Base-by-base conservation (phyloP, 2,797 vertebrate species). In the Pseudotriccus pelzelni region DNA sequence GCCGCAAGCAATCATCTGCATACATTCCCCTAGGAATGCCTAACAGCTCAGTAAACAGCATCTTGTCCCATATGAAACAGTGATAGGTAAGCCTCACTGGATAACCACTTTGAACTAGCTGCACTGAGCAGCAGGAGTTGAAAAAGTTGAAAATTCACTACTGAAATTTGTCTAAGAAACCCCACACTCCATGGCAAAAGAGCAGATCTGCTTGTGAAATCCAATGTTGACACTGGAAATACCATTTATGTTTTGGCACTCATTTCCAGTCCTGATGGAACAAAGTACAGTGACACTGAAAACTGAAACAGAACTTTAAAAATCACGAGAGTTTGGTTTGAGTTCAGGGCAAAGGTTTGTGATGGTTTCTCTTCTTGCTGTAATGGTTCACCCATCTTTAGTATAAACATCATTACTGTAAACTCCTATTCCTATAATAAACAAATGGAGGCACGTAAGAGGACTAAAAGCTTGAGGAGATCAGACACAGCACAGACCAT, bases 391-490 rank as follows among this genome's bases (percentile, higher is more conserved):
- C 67, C 75, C 87, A 93, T 56, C 66, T 87, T 89, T 64, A 91
- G 43, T 70, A 72, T 84, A 97, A 96, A 89, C 85, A 96, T 52
- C 64, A 67, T 88, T 87, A 87, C 34, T 92, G 41, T 81, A 93
- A 95, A 93, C 77, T 91, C 30, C 46, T 88, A 28, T 56, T 82
- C 59, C 60, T 89, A 91, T 60, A 88, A 88, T 90, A 94, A 96
- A 90, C 58, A 90, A 89, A 87, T 41, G n/a, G 84, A 94, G 41
- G 44, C 25, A 1, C 60, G 44, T 44, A 84, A 96, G 82, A 89
- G 76, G 70, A 74, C 89, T 59, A 84, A 95, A 95, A 85, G 60
- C 75, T 66, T 62, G 63, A 83, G 77, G 53, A 87, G 73, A 95
- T 80, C 80, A 78, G 62, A 72, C 46, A 36, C 68, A 83, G 75